These are phyloP conservation scores for Octodonta nipae DNA, from an alignment of 2,888 invertebrate species.

Conservation along the genomic window DNA sequence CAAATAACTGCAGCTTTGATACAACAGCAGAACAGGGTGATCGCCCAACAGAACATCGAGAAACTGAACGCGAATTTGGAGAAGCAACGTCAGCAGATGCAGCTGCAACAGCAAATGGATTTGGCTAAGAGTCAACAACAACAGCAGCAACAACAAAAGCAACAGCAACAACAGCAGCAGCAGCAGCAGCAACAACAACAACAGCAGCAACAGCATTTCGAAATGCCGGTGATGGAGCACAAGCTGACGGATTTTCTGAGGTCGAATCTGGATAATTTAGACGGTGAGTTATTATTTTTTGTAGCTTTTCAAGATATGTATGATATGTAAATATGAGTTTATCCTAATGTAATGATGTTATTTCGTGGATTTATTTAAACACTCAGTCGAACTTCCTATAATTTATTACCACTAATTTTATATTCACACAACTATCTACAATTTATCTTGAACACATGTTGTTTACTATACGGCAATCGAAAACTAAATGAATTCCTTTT, in stretches of 20 bases:
- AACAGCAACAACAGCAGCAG: constrained; percentile 29
- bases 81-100: constrained; percentile 43
- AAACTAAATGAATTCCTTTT: too few relatives aligned
- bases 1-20: constrained; percentile 48
- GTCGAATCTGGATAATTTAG: constrained; percentile 57
- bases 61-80: constrained; percentile 43
- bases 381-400: too few relatives aligned
- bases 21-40: constrained; percentile 49
- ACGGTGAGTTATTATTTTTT: too few relatives aligned
- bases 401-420: too few relatives aligned
- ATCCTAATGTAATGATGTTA: too few relatives aligned
- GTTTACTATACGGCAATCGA: too few relatives aligned
- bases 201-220: constrained; percentile 32
- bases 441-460: too few relatives aligned
- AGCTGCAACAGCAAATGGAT: constrained; percentile 31
- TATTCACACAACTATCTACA: too few relatives aligned
- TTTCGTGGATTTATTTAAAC: too few relatives aligned
- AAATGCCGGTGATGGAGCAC: constrained; percentile 41
- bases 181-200: constrained; percentile 29
- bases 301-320: too few relatives aligned
- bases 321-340: too few relatives aligned
- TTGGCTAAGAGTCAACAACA: constrained; percentile 30
- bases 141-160: too few relatives aligned
- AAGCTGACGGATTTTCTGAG: constrained; percentile 60
- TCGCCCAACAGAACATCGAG: constrained; percentile 49